phyloP scores from a whole-genome alignment of 2,888 invertebrate species.

The Tenthredo amoena region DNA sequence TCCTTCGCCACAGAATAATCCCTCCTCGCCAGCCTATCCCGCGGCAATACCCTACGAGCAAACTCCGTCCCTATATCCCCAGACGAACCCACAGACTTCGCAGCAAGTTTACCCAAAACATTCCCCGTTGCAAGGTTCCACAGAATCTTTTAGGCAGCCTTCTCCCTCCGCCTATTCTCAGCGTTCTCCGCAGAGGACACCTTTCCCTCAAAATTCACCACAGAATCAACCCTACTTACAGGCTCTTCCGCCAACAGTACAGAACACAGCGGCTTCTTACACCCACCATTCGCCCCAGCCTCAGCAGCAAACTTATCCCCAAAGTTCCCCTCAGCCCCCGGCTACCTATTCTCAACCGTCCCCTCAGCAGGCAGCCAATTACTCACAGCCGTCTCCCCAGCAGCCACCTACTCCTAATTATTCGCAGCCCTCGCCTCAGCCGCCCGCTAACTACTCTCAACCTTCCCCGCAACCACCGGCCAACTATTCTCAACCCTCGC shows the following conservation, averaged over 20 bases:
- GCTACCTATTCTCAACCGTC: slow-evolving; percentile 66
- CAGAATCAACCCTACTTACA: slow-evolving; percentile 62
- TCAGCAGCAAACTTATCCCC: slow-evolving; percentile 64
- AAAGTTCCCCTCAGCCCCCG: slow-evolving; percentile 65
- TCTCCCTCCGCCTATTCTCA: slow-evolving; percentile 65
- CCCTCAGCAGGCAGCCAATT: slow-evolving; percentile 59
- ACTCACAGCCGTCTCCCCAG: slow-evolving; percentile 46
- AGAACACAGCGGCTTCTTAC: slow-evolving; percentile 67
- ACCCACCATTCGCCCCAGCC: slow-evolving; percentile 69
- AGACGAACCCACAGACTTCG: slow-evolving; percentile 64
- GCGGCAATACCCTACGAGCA: slow-evolving; percentile 78
- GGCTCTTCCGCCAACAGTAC: slow-evolving; percentile 58
- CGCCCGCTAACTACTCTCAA: slow-evolving; percentile 62
- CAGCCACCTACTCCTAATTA: slow-evolving; percentile 50
- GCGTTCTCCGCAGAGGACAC: slow-evolving; percentile 64
- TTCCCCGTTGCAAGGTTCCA: slow-evolving; percentile 65
- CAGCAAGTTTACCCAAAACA: slow-evolving; percentile 71
- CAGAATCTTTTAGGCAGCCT: slow-evolving; percentile 64
- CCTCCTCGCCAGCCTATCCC: slow-evolving; percentile 81
- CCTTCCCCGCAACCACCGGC: slow-evolving; percentile 61
- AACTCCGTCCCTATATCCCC: slow-evolving; percentile 68
- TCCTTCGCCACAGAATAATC: slow-evolving; percentile 81
- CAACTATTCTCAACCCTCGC: slow-evolving; percentile 64
- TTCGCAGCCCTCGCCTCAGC: slow-evolving; percentile 53
- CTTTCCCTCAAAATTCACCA: slow-evolving; percentile 65